Conservation (phyloP, 2,888 invertebrate genomes). For the Hypselothyrea guttata region DNA sequence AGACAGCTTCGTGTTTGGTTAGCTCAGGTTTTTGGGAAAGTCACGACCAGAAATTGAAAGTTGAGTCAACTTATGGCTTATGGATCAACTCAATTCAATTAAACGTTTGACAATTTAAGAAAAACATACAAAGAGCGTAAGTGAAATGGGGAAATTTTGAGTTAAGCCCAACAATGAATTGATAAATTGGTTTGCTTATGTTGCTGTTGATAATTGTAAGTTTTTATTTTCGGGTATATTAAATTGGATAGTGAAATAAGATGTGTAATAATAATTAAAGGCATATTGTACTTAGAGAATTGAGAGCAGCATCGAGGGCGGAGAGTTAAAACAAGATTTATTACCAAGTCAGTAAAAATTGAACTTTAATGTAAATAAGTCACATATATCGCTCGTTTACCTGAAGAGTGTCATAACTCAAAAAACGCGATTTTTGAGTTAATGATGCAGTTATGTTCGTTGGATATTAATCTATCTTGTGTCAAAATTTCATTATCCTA, state of each 20-base stretch:
- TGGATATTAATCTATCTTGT: too few species aligned
- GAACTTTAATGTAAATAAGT: too few species aligned
- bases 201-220: conserved; percentile 2
- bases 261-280: too few species aligned
- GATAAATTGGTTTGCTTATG: conserved; percentile 14
- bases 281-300: too few species aligned
- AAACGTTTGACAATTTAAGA: conserved; percentile 34
- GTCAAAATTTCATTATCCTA: too few species aligned
- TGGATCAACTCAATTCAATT: conserved; percentile 27
- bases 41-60: conserved; percentile 53
- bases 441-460: too few species aligned
- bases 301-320: too few species aligned
- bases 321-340: too few species aligned
- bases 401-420: too few species aligned
- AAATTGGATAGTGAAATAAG: conserved; percentile 3
- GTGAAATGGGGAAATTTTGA: conserved; percentile 17
- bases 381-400: too few species aligned
- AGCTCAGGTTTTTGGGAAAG: conserved; percentile 42
- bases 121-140: conserved; percentile 23
- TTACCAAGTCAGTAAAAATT: too few species aligned
- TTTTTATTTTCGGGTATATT: conserved; percentile 1
- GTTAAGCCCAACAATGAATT: conserved; percentile 13
- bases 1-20: conserved; percentile 5
- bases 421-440: too few species aligned
- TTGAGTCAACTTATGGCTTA: conserved; percentile 34